phyloP scores from a whole-genome alignment of 1,140 invertebrate species.

The Drosophila grimshawi region DNA sequence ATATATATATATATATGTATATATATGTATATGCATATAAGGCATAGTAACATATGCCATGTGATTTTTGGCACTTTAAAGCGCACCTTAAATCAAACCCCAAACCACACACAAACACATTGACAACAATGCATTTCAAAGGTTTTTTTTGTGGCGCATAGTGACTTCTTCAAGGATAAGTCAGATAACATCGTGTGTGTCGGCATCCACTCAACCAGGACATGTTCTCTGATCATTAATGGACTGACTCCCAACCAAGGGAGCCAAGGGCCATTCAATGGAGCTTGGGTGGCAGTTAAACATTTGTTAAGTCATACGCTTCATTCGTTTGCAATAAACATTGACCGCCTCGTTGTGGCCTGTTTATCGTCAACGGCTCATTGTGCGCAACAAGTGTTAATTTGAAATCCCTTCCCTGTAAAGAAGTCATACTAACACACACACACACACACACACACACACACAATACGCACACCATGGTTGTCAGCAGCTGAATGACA shows the following conservation, averaged over 20 bases:
- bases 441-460: conserved; percentile 35
- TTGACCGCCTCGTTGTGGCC: too few relatives aligned
- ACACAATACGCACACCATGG: conserved; percentile 10
- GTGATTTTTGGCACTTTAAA: conserved; percentile 2
- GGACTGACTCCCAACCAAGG: not conserved
- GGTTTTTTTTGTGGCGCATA: not conserved
- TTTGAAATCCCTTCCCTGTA: conserved; percentile 67
- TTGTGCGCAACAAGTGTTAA: conserved; percentile 70
- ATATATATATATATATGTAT: too few relatives aligned
- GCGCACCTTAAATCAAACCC: not conserved
- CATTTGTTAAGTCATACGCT: conserved; percentile 3
- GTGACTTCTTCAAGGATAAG: too few relatives aligned
- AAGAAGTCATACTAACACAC: not conserved
- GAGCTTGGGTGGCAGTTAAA: not conserved
- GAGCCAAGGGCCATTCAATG: not conserved
- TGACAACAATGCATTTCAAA: not conserved
- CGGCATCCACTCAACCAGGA: not conserved
- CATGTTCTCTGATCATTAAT: not conserved
- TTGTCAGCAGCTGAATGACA: conserved; percentile 24
- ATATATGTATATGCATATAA: too few relatives aligned
- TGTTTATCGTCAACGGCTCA: conserved; percentile 35
- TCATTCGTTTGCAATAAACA: not conserved
- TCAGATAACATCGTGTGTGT: too few relatives aligned
- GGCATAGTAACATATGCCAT: not conserved
- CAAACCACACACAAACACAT: not conserved